Conservation (phyloP, 2,113 vertebrate genomes). For the Morone saxatilis region DNA sequence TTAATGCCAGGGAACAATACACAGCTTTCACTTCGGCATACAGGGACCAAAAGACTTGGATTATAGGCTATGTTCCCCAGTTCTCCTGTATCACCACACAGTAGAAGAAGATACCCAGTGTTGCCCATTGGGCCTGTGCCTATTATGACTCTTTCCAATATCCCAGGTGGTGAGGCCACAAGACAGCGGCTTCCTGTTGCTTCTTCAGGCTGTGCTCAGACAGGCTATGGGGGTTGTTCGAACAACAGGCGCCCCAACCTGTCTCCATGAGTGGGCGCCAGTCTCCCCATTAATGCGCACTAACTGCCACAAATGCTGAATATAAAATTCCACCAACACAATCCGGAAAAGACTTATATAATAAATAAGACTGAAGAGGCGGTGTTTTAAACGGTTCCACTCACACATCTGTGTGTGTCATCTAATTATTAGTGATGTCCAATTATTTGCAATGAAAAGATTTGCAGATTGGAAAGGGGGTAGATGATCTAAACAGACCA, state of each 20-base stretch:
- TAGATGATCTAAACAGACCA: neutral
- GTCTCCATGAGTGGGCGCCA: conserved; percentile 27
- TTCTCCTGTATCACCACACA: neutral
- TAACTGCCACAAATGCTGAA: conserved; percentile 16
- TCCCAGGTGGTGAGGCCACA: conserved; percentile 41
- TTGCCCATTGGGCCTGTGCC: neutral
- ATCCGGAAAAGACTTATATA: conserved; percentile 1
- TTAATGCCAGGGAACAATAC: neutral
- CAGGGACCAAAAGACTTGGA: conserved; percentile 13
- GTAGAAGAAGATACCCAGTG: neutral
- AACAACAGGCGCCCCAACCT: conserved; percentile 8
- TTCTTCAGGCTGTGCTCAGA: conserved; percentile 22
- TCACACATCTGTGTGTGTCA: conserved; percentile 19
- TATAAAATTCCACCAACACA: conserved; percentile 10
- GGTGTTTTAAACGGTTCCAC: neutral
- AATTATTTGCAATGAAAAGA: conserved; percentile 46
- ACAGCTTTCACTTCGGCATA: neutral
- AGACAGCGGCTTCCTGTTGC: conserved; percentile 25
- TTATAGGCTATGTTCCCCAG: neutral
- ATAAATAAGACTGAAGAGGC: conserved; percentile 19
- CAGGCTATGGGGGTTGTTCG: neutral
- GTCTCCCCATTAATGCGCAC: conserved; percentile 5
- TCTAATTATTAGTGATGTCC: conserved; percentile 33
- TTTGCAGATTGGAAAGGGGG: conserved; percentile 5
- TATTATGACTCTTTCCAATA: conserved; percentile 4